Percentiles rank a stretch among this genome's conserved stretches.
phyloP scores from a whole-genome alignment of 2,113 vertebrate species.

The Phrynosoma platyrhinos region DNA sequence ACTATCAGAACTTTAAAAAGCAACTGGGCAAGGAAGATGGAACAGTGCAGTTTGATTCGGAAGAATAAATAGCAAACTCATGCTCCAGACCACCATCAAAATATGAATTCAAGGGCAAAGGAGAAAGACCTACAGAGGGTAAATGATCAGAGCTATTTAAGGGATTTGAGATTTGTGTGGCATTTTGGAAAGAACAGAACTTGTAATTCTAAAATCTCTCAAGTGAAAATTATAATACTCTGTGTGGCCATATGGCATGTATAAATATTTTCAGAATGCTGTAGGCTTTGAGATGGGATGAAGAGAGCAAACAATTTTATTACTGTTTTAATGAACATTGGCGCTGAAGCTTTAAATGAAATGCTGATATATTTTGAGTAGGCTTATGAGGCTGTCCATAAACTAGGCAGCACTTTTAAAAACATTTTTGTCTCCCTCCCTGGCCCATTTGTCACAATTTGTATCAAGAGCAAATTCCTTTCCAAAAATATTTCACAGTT shows the following conservation, averaged over 20 bases:
- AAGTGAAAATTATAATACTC: neutral
- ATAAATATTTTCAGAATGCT: slow-evolving; percentile 4
- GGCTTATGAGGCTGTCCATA: neutral
- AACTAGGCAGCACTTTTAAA: neutral
- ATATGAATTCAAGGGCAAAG: neutral
- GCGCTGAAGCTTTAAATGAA: neutral
- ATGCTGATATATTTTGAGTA: neutral
- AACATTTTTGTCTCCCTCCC: neutral
- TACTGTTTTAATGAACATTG: rapidly evolving
- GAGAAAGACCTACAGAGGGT: neutral
- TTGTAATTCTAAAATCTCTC: slow-evolving; percentile 4
- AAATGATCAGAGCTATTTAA: neutral
- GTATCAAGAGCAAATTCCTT: neutral
- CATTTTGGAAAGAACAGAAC: slow-evolving; percentile 1
- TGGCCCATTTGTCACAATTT: neutral
- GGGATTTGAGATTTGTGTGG: neutral
- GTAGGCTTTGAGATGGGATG: neutral
- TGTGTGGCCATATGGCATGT: neutral
- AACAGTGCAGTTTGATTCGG: neutral
- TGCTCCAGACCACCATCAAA: neutral
- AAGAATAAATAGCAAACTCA: neutral
- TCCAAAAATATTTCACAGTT: neutral
- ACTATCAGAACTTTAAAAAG: neutral
- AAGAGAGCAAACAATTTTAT: neutral
- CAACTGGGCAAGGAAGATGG: neutral